These are phyloP conservation scores for Perca fluviatilis DNA, from an alignment of 2,113 vertebrate genomes.

Conservation along the genomic window DNA sequence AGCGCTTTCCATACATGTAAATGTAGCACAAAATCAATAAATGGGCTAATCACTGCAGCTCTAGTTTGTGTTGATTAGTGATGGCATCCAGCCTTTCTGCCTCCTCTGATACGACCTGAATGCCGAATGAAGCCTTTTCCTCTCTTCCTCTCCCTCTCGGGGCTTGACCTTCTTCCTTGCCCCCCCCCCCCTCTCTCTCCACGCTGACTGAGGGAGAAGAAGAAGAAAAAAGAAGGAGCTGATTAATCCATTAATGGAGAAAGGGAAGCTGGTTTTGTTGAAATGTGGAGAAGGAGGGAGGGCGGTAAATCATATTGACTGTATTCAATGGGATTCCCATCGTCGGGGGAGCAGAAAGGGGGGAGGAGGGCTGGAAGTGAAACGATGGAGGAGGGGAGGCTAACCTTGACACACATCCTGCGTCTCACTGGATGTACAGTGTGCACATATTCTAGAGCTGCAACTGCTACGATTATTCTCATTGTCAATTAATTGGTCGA, in stretches of 20 bases:
- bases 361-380: not conserved
- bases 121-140: conserved; percentile 21
- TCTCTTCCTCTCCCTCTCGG: conserved; percentile 34
- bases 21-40: too few species aligned
- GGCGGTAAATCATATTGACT: conserved; percentile 27
- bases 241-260: conserved; percentile 69
- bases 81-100: not conserved
- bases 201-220: conserved; percentile 11
- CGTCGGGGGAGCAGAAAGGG: conserved; percentile 16
- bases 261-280: conserved; percentile 48
- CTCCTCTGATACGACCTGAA: conserved; percentile 1
- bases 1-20: too few species aligned
- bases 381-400: conserved; percentile 27
- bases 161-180: conserved; percentile 70
- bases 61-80: not conserved
- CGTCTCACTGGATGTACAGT: not conserved
- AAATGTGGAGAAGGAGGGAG: conserved; percentile 20
- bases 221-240: conserved; percentile 18
- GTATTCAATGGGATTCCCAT: conserved; percentile 37
- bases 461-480: too few species aligned
- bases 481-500: too few species aligned
- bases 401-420: conserved; percentile 78
- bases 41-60: too few species aligned
- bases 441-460: not conserved
- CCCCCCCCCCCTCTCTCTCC: conserved; percentile 44